A percentile compares a stretch with the other conserved stretches of the same genome.
Conservation (phyloP, 2,888 invertebrate genomes). For the Romanomermis culicivorax region DNA sequence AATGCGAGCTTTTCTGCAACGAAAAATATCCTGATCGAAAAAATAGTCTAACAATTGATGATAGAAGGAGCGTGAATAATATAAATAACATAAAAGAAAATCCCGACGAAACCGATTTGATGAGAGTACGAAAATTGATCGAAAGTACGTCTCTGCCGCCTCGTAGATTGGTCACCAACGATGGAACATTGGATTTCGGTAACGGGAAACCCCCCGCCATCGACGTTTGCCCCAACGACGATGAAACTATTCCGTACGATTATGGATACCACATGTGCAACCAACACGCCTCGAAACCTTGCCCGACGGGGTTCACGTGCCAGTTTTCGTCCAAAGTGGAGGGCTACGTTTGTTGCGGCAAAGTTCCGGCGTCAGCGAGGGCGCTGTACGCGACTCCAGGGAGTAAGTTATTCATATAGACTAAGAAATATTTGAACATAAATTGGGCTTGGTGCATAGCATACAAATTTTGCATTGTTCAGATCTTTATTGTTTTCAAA, state of each 20-base stretch:
- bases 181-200: background rate
- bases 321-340: background rate
- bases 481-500: no score
- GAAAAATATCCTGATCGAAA: background rate
- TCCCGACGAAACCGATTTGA: background rate
- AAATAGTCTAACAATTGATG: no score
- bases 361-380: background rate
- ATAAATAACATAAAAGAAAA: background rate
- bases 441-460: no score
- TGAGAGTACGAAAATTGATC: no score
- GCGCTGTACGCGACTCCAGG: background rate
- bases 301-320: conserved; percentile 1
- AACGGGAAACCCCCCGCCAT: background rate
- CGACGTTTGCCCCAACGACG: background rate
- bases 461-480: no score
- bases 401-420: no score
- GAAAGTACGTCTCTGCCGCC: background rate
- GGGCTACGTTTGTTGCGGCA: background rate
- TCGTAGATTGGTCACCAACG: background rate
- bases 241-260: background rate
- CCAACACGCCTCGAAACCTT: background rate
- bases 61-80: no score
- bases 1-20: conserved; percentile 6
- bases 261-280: background rate
- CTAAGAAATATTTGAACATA: no score